phyloP scores from a whole-genome alignment of 2,888 invertebrate genomes.

The Epinotia ramella region DNA sequence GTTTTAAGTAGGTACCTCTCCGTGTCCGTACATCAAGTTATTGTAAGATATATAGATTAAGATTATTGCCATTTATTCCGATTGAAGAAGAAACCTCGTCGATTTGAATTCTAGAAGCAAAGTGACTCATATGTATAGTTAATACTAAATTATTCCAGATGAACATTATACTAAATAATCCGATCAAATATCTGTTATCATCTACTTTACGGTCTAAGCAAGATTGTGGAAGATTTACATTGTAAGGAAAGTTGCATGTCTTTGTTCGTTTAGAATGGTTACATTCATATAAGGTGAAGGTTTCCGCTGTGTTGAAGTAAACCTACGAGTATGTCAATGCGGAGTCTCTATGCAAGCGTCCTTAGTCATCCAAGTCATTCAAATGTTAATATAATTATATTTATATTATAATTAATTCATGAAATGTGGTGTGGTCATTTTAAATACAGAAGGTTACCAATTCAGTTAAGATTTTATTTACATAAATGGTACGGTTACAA shows the following conservation, averaged over 20 bases:
- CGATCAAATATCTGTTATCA: neutral
- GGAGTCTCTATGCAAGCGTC: neutral
- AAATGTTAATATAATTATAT: neutral
- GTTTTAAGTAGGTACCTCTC: neutral
- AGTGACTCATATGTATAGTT: neutral
- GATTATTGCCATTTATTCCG: neutral
- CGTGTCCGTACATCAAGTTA: constrained; percentile 1
- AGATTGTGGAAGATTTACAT: neutral
- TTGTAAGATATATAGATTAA: neutral
- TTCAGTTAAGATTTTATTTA: constrained; percentile 40
- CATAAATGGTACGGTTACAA: constrained; percentile 18
- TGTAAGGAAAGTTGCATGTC: neutral
- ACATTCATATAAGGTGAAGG: neutral
- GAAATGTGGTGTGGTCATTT: constrained; percentile 15
- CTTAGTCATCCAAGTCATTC: neutral
- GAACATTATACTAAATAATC: neutral
- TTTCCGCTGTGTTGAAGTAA: neutral
- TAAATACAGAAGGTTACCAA: constrained; percentile 47
- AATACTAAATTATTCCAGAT: neutral
- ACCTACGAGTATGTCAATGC: too few species aligned
- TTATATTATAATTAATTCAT: neutral
- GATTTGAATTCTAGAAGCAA: neutral
- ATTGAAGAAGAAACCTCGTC: neutral
- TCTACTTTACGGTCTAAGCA: neutral
- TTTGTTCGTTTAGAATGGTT: neutral